phyloP scores from a whole-genome alignment of 2,113 vertebrate species.

The Siniperca chuatsi region DNA sequence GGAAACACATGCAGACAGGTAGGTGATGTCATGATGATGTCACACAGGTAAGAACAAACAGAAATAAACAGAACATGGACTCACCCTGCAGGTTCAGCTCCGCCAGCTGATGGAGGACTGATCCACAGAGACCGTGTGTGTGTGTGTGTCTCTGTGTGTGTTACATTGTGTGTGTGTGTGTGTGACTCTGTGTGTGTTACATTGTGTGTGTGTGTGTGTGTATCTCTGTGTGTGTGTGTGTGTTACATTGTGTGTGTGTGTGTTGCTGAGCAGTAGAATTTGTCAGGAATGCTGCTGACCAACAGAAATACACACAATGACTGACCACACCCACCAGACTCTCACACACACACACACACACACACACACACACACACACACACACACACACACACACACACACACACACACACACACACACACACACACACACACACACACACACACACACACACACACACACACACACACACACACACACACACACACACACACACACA shows the following conservation, averaged over 20 bases:
- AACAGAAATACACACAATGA: slow-evolving; percentile 69
- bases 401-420: no score
- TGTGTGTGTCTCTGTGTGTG: slow-evolving; percentile 33
- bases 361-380: no score
- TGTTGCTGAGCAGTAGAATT: slow-evolving; percentile 60
- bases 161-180: slow-evolving; percentile 13
- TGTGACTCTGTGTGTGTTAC: no score
- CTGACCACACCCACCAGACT: slow-evolving; percentile 24
- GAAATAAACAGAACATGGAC: slow-evolving; percentile 4
- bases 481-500: slow-evolving; percentile 20
- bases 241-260: slow-evolving; percentile 39
- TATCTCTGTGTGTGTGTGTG: no score
- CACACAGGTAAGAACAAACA: slow-evolving; percentile 33
- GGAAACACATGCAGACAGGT: background rate
- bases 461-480: slow-evolving; percentile 11
- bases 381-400: no score
- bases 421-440: background rate
- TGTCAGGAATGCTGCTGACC: slow-evolving; percentile 78
- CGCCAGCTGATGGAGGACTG: slow-evolving; percentile 26
- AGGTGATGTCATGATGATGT: slow-evolving; percentile 33
- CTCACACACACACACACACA: background rate
- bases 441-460: slow-evolving; percentile 10
- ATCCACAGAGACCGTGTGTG: background rate
- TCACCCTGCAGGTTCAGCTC: slow-evolving; percentile 46
- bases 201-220: background rate